Percentiles rank a stretch among this genome's conserved stretches.
Conservation (phyloP, 1,140 invertebrate genomes). For the Scaptomyza hsui region DNA sequence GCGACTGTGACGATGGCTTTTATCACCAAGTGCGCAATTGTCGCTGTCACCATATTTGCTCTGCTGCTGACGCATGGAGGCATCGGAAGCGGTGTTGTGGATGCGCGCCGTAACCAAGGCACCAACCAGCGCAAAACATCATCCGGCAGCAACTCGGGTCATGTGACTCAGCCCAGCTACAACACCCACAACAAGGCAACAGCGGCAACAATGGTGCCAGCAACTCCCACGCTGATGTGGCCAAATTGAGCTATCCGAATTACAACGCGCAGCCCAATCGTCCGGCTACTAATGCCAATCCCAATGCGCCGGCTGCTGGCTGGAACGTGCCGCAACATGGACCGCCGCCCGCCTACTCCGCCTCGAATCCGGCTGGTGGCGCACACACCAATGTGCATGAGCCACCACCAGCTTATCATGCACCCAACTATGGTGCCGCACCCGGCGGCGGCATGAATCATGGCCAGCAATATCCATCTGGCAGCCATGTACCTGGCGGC, state of each 20-base stretch:
- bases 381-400: conserved; percentile 72
- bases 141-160: conserved; percentile 75
- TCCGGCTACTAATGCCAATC: conserved; percentile 38
- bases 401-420: conserved; percentile 66
- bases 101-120: conserved; percentile 65
- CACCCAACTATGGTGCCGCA: conserved; percentile 62
- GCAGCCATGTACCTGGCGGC: conserved; percentile 41
- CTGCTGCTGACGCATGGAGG: conserved; percentile 57
- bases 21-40: conserved; percentile 44
- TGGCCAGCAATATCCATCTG: conserved; percentile 63
- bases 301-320: conserved; percentile 38
- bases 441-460: conserved; percentile 62
- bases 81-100: conserved; percentile 49
- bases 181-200: conserved; percentile 45
- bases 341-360: conserved; percentile 72
- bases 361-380: conserved; percentile 65
- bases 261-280: conserved; percentile 80
- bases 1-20: conserved; percentile 39
- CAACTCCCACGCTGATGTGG: conserved; percentile 73
- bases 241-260: conserved; percentile 78
- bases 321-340: conserved; percentile 80
- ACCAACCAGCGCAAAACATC: conserved; percentile 64
- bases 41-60: conserved; percentile 44
- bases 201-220: conserved; percentile 30
- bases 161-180: conserved; percentile 73